phyloP scores from a whole-genome alignment of 2,888 invertebrate species.

The Tricholauxania praeusta region DNA sequence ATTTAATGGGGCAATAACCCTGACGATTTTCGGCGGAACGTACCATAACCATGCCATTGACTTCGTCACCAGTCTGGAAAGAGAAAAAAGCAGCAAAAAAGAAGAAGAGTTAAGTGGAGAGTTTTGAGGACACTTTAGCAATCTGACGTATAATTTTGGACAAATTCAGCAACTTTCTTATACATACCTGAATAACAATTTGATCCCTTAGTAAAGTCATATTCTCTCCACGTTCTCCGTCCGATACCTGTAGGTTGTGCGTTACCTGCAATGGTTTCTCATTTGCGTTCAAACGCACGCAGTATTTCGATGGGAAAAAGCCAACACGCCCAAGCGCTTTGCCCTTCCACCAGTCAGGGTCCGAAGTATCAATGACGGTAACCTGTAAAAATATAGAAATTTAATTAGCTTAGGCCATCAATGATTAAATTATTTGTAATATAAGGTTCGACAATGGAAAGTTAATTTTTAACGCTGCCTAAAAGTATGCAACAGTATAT shows the following conservation, averaged over 20 bases:
- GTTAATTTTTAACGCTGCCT: too few relatives aligned
- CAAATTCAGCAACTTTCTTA: neutral
- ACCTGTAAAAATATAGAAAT: conserved; percentile 70
- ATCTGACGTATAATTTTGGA: neutral
- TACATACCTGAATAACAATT: conserved; percentile 84
- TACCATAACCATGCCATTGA: conserved; percentile 94
- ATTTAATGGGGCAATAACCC: conserved; percentile 93
- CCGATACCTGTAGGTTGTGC: conserved; percentile 86
- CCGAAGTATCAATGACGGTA: conserved; percentile 93
- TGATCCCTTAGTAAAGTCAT: conserved; percentile 89
- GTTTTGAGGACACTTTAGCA: neutral
- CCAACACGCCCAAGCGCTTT: conserved; percentile 92
- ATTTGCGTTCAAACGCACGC: conserved; percentile 89
- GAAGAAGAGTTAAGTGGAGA: neutral
- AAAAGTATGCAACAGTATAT: too few relatives aligned
- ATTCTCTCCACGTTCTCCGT: conserved; percentile 77
- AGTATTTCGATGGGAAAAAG: conserved; percentile 95
- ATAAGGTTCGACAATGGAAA: too few relatives aligned
- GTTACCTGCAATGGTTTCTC: conserved; percentile 93
- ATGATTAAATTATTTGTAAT: too few relatives aligned
- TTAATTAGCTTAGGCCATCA: too few relatives aligned
- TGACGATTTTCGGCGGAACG: conserved; percentile 93
- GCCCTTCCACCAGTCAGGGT: conserved; percentile 98
- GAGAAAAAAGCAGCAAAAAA: neutral
- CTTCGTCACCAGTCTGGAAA: conserved; percentile 82